A percentile compares a stretch with the other conserved stretches of the same genome.
Evolutionary conservation across 2,113 vertebrate species (phyloP).

Genomic region (Myiagra hebetior): DNA sequence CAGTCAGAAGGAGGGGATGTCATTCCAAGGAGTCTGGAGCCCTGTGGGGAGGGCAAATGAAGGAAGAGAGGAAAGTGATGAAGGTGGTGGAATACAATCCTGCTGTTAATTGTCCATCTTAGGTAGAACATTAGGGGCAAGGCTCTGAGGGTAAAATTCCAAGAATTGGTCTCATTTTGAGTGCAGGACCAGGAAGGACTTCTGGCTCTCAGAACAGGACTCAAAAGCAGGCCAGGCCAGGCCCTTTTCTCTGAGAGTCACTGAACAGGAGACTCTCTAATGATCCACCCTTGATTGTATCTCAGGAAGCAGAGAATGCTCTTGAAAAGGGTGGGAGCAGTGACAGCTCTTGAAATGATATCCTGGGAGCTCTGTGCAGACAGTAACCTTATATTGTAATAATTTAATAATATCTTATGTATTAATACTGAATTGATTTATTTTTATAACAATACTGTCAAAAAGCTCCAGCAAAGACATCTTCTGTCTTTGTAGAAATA

Average conservation of each 20-base stretch:
- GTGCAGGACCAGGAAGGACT: neutral
- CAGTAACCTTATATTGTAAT: neutral
- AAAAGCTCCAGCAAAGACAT: neutral
- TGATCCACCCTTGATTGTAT: neutral
- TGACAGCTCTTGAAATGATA: neutral
- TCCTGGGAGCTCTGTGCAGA: neutral
- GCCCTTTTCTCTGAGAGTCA: neutral
- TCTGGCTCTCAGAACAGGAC: neutral
- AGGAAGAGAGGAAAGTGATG: neutral
- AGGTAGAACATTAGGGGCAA: neutral
- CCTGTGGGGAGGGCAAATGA: neutral
- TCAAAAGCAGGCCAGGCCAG: neutral
- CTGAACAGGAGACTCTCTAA: neutral
- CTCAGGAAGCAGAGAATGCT: neutral
- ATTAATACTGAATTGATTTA: neutral
- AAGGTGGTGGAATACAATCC: neutral
- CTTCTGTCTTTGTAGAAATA: neutral
- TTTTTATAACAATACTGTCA: neutral
- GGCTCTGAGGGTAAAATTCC: neutral
- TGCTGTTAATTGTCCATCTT: neutral
- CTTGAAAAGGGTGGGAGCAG: neutral
- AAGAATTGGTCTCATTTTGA: neutral
- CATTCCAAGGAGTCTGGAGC: neutral
- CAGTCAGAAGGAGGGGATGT: neutral
- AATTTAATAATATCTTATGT: too few relatives aligned